Base-by-base conservation (phyloP, 2,113 vertebrate genomes). In the Suricata suricatta region DNA sequence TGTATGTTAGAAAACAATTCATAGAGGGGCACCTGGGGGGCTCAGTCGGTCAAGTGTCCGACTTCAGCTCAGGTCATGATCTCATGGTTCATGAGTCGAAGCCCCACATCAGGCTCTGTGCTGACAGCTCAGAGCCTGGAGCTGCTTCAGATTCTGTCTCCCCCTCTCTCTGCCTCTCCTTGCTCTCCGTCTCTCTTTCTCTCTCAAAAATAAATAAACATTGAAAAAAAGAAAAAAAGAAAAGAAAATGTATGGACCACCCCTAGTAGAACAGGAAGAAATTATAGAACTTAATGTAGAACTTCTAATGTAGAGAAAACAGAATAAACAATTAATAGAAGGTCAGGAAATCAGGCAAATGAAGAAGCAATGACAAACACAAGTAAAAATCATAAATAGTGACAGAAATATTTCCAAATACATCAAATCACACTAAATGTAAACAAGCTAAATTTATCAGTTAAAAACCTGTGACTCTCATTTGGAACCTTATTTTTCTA, bases 401-500 rank as follows among this genome's bases (percentile, higher is more conserved):
- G 63, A 23, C 77, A 64, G 79, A 87, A 38, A 19, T 50, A 60
- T 85, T 93, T 79, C 63, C 44, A 95, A 96, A 77, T 50, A 57
- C 52, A 60, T n/a, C 86, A 50, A 66, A 79, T 57, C 27, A 93
- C 7, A 93, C 92, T 89, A 94, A 85, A 86, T 35, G 10, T 89
- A 93, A 88, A 88, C 7, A 33, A 2, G 1, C 57, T 92, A 83
- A 85, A 74, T 3, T 84, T 72, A 54, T 11, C 47, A 71, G n/a
- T 44, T 74, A 60, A 91, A 91, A 88, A 72, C 27, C 23, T 68
- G 8, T 60, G 54, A 80, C 38, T 91, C 25, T 89, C 19, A 57
- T 23, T 57, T 57, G 19, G 54, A 57, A 54, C 17, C 17, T 23
- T 57, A 41, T 57, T 57, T 57, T 57, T 57, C 21, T 23, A 29